Base-by-base conservation (phyloP, 2,888 invertebrate genomes). In the Dyspetes luteomarginatus region DNA sequence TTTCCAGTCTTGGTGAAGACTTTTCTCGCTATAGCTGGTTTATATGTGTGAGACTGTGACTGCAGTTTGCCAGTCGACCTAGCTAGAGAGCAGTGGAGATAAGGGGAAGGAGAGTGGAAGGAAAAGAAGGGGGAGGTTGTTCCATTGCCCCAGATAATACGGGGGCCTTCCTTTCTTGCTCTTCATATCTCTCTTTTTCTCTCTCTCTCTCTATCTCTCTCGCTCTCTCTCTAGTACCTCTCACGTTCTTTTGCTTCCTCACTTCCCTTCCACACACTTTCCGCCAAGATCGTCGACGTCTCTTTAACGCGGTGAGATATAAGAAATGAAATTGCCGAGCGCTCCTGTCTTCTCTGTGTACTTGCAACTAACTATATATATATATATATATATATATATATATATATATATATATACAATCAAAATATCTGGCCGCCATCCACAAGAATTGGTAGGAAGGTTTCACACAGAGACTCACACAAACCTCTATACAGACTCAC, bases 81-180 rank as follows among this genome's bases (percentile, higher is more conserved):
- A 83, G 79, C 60, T 64, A 74, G 60, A 19, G 62, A 72, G 74
- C n/a, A 22, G 68, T 36, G 58, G 9, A 56, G 28, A 58, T 26
- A 48, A 72, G 15, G 58, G 65, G 30, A 17, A 9, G 36, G 64
- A 30, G 58, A 17, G 45, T 17, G 55, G 50, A 36, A 78, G 45
- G 67, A 73, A 62, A 48, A 28, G 26, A 73, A 67, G 74, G 69
- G 76, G 82, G 84, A 80, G 86, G 83, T 81, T 84, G 89, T 85
- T 86, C 89, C 85, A 88, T 88, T 89, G 89, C 83, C 88, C 89
- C 85, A 88, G 88, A 89, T 89, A 88, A 86, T 82, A 84, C 80
- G 81, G 41, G 58, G 48, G 64, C 69, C 82, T 72, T 75, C 73
- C 62, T 69, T 69, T 76, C 26, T 68, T 30, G 30, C 56, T 45